These are phyloP conservation scores for Epizoanthus ramosus DNA, from an alignment of 92 coral and sea anemone species.

Conservation along the genomic window DNA sequence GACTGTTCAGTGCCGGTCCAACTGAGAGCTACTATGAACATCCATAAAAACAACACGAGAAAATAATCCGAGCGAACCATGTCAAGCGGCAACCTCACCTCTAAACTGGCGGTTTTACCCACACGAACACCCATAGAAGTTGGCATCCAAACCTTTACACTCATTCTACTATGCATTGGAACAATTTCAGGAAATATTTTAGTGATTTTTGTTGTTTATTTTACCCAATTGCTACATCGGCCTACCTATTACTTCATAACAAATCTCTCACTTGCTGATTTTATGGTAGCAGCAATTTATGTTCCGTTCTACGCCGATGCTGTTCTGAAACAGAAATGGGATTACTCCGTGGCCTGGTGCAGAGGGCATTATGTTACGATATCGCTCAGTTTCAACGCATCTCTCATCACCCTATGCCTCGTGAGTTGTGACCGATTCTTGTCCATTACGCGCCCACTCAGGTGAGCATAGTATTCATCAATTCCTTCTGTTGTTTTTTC, in stretches of 20 bases:
- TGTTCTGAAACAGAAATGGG: constrained; percentile 29
- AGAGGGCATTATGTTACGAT: constrained; percentile 40
- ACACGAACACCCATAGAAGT: constrained; percentile 9
- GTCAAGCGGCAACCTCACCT: background rate
- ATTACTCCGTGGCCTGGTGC: constrained; percentile 38
- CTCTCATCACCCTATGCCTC: constrained; percentile 23
- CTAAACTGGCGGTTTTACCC: background rate
- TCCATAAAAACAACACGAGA: background rate
- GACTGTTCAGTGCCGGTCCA: background rate
- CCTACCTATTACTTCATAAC: constrained; percentile 42
- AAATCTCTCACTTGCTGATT: constrained; percentile 35
- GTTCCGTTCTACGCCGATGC: constrained; percentile 30
- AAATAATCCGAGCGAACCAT: background rate
- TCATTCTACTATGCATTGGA: constrained; percentile 20
- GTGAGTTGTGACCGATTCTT: constrained; percentile 35
- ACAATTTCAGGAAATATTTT: constrained; percentile 25
- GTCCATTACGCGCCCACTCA: constrained; percentile 27
- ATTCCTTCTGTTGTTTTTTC: background rate
- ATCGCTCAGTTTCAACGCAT: constrained; percentile 41
- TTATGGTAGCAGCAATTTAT: constrained; percentile 35
- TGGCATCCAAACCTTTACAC: constrained; percentile 27
- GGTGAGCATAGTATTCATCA: background rate
- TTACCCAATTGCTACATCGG: constrained; percentile 5
- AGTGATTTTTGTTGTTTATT: constrained; percentile 12
- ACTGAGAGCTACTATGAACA: background rate